A percentile compares a stretch with the other conserved stretches of the same genome.
These are phyloP conservation scores for Drosophila multiciliata DNA, from an alignment of 2,888 invertebrate genomes.

Conservation along the genomic window DNA sequence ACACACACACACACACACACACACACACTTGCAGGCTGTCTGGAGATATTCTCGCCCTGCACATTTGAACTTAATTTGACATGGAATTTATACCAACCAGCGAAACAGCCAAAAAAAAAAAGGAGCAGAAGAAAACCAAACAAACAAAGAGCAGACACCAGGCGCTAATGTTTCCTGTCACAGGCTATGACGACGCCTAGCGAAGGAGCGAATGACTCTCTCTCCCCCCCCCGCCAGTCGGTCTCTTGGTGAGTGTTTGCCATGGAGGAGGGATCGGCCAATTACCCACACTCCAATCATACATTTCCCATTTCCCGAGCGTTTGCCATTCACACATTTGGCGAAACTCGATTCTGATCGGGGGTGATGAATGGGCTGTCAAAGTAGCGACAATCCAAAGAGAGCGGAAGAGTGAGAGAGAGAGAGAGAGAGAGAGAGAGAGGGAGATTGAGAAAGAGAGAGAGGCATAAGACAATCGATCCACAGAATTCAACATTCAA, in stretches of 20 bases:
- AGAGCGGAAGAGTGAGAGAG: neutral
- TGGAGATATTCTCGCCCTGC: conserved; percentile 22
- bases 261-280: conserved; percentile 48
- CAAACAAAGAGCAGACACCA: conserved; percentile 41
- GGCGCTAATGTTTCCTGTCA: conserved; percentile 74
- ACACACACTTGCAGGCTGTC: neutral
- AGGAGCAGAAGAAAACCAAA: conserved; percentile 1
- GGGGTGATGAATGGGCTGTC: conserved; percentile 74
- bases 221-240: neutral
- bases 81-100: conserved; percentile 53
- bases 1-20: neutral
- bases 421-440: neutral
- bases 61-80: conserved; percentile 65
- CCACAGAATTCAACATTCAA: too few relatives aligned
- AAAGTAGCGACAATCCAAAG: conserved; percentile 2
- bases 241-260: neutral
- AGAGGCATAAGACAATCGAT: neutral
- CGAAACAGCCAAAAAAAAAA: conserved; percentile 2
- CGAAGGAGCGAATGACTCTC: conserved; percentile 6
- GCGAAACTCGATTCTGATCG: conserved; percentile 51
- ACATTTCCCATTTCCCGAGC: conserved; percentile 10
- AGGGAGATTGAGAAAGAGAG: neutral
- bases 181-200: conserved; percentile 35
- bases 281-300: conserved; percentile 55
- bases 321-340: conserved; percentile 54